Evolutionary conservation across 64 coral and sea anemone genomes (phyloP).

Genomic region (Montipora capricornis): DNA sequence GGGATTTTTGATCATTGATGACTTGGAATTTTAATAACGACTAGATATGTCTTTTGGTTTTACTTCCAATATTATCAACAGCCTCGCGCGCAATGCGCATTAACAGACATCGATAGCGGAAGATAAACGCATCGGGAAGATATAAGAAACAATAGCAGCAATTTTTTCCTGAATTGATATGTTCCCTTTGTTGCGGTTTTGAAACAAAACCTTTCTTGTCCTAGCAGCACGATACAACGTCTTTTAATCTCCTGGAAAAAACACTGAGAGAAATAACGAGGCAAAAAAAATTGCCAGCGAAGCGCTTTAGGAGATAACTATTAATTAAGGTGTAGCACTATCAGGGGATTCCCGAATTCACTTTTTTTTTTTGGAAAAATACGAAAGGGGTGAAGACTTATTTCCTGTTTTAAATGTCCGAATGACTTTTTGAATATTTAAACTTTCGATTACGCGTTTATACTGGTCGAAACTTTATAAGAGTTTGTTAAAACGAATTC

Average conservation of each 20-base stretch:
- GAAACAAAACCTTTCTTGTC: background rate
- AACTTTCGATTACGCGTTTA: too few species aligned
- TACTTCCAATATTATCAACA: too few species aligned
- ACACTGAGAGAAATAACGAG: background rate
- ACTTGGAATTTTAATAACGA: too few species aligned
- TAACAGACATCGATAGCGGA: background rate
- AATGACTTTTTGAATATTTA: too few species aligned
- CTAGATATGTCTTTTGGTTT: too few species aligned
- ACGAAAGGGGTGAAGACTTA: background rate
- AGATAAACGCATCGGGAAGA: background rate
- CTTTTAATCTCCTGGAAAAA: too few species aligned
- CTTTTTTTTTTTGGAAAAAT: background rate
- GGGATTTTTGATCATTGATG: too few species aligned
- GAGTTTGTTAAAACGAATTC: too few species aligned
- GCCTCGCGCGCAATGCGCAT: background rate
- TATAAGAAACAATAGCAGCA: too few species aligned
- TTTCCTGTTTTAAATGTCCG: background rate
- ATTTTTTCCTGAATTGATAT: background rate
- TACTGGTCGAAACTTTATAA: too few species aligned
- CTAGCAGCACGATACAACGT: too few species aligned
- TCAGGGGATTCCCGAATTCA: constrained; percentile 2
- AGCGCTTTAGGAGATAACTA: background rate
- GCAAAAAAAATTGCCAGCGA: background rate
- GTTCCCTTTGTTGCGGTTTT: background rate
- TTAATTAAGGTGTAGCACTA: too few species aligned